Conservation (phyloP, 2,888 invertebrate genomes). For the Danaus chrysippus region DNA sequence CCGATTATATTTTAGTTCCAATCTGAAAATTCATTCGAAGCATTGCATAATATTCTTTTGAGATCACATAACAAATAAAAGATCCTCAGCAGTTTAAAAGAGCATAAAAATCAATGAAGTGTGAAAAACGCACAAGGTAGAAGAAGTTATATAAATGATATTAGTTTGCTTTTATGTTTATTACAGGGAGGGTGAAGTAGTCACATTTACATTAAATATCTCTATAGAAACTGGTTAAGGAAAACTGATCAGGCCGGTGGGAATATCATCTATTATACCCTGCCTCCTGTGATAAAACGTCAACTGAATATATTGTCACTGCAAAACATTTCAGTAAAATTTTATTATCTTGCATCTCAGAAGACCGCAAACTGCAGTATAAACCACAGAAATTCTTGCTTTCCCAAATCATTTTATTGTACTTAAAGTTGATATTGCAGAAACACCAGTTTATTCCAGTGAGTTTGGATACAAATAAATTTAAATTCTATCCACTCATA, state of each 20-base stretch:
- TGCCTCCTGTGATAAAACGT: background rate
- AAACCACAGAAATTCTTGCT: background rate
- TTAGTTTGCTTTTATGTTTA: background rate
- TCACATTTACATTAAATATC: background rate
- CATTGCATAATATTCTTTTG: background rate
- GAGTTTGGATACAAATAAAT: no score
- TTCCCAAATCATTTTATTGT: background rate
- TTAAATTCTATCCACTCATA: no score
- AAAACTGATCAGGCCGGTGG: background rate
- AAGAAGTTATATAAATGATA: slow-evolving; percentile 1
- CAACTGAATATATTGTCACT: background rate
- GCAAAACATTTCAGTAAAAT: background rate
- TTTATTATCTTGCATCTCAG: background rate
- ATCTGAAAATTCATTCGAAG: no score
- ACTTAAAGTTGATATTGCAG: no score
- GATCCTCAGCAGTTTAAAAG: background rate
- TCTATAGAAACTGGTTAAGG: background rate
- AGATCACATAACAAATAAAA: background rate
- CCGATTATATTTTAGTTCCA: no score
- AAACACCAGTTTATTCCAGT: no score
- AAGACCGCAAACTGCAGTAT: background rate
- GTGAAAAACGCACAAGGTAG: slow-evolving; percentile 1
- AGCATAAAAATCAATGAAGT: slow-evolving; percentile 6
- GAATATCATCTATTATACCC: background rate
- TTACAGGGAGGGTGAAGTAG: background rate